Evolutionary conservation across 2,797 vertebrate genomes (phyloP).

Genomic region (Enteromius thamalakanensis): DNA sequence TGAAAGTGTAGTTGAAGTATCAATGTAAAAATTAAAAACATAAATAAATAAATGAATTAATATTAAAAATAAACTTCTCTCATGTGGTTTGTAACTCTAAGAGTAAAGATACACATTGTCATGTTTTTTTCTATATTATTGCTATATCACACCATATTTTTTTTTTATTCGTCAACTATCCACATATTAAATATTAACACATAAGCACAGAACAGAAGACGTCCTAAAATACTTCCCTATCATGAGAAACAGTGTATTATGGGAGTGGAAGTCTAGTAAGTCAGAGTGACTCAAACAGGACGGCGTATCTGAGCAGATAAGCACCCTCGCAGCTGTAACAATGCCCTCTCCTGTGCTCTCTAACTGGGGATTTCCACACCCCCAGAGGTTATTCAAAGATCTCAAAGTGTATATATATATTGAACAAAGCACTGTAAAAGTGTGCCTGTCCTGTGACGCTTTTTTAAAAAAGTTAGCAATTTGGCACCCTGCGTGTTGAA

Average conservation of each 20-base stretch:
- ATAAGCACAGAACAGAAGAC: neutral
- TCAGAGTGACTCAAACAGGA: slow-evolving; percentile 15
- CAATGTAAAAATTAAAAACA: too few relatives aligned
- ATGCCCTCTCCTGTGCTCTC: slow-evolving; percentile 25
- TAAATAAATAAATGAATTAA: too few relatives aligned
- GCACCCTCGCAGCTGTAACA: neutral
- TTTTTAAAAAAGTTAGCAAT: neutral
- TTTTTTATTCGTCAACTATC: too few relatives aligned
- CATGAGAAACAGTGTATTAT: neutral
- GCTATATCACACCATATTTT: too few relatives aligned
- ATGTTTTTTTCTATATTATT: too few relatives aligned
- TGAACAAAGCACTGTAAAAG: neutral
- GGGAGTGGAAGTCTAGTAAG: neutral
- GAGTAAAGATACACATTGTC: too few relatives aligned
- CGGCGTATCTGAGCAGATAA: neutral
- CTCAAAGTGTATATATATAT: neutral
- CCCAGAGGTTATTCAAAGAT: slow-evolving; percentile 6
- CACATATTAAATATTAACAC: neutral
- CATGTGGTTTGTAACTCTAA: too few relatives aligned
- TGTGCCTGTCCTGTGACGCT: neutral
- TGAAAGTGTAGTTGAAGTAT: neutral
- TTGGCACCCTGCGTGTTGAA: neutral
- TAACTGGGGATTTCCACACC: slow-evolving; percentile 20
- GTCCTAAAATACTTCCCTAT: neutral
- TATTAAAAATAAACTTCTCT: too few relatives aligned